phyloP scores from a whole-genome alignment of 2,113 vertebrate species.

The Pholis gunnellus region DNA sequence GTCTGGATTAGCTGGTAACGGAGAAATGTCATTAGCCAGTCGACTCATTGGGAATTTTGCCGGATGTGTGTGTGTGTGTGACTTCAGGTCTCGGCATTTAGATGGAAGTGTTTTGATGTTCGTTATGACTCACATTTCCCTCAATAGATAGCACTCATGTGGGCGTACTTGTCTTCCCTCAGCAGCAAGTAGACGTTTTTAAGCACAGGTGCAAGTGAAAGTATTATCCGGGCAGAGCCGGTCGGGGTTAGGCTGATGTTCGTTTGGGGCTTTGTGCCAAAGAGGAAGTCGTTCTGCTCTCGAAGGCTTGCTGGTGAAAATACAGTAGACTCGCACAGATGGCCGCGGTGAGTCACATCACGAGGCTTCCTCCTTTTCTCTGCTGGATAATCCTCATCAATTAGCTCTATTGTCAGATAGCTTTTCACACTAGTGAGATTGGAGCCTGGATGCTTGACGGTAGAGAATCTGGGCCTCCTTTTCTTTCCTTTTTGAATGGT shows the following conservation, averaged over 20 bases:
- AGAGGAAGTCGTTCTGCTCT: constrained; percentile 70
- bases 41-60: constrained; percentile 62
- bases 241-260: constrained; percentile 51
- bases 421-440: constrained; percentile 66
- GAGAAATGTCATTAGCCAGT: constrained; percentile 62
- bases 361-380: constrained; percentile 73
- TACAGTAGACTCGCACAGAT: constrained; percentile 71
- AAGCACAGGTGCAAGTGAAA: constrained; percentile 70
- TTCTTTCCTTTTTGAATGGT: constrained; percentile 58
- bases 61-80: constrained; percentile 36
- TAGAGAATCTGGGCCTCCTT: constrained; percentile 54
- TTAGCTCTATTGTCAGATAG: constrained; percentile 73
- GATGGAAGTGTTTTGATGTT: constrained; percentile 67
- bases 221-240: constrained; percentile 49
- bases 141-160: constrained; percentile 51
- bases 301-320: constrained; percentile 58
- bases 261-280: constrained; percentile 68
- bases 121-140: constrained; percentile 67
- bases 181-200: constrained; percentile 52
- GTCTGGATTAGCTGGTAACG: constrained; percentile 60
- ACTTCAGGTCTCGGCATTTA: constrained; percentile 59
- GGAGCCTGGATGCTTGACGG: constrained; percentile 57
- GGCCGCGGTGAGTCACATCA: constrained; percentile 72
- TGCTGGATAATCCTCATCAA: constrained; percentile 76
- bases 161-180: constrained; percentile 59